Evolutionary conservation across 2,113 vertebrate species (phyloP), one percentile per base, ranked within the genome.

Genomic region (Semicossyphus pulcher): DNA sequence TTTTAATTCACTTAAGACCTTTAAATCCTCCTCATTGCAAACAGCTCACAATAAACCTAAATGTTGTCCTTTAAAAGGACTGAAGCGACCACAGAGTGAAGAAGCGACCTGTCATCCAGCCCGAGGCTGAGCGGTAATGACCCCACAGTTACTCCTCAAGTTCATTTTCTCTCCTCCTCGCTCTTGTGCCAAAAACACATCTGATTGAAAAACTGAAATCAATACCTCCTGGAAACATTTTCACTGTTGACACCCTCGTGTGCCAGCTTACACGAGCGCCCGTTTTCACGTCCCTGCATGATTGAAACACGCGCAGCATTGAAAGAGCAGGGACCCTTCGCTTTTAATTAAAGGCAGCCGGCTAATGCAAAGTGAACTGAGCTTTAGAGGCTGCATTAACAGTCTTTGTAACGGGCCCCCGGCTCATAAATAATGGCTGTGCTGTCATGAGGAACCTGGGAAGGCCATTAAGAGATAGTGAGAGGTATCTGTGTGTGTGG

Each of bases 401-500:
- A 32, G 66, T 72, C 54, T 83, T 83, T 80, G 59, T 85, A 80
- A 84, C 29, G 14, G 75, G 34, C 68, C 64, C 81, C 39, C 11
- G 7, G 45, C 67, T 90, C 73, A 86, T 90, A 81, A 92, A 91
- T 91, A 90, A 93, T 86, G 54, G 25, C 76, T 80, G 23, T 20
- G 64, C 73, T 88, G 85, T 86, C 86, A 83, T 76, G 61, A 65
- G 42, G 61, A 85, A 89, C 78, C 69, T 54, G 61, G 74, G 79
- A 89, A 89, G 86, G 65, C 85, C 80, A 91, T 90, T 88, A 90
- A 63, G 69, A 88, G 79, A 78, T 66, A 65, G 77, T 80, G 76
- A 78, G 63, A 76, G 59, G 79, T 53, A 64, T 76, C 76, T 25
- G 60, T 76, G 57, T 60, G 58, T 81, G 73, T 72, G 51, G 36